Evolutionary conservation across 2,113 vertebrate genomes (phyloP), one percentile per base, ranked within the genome.

Genomic region (Leptobrachium leishanense): DNA sequence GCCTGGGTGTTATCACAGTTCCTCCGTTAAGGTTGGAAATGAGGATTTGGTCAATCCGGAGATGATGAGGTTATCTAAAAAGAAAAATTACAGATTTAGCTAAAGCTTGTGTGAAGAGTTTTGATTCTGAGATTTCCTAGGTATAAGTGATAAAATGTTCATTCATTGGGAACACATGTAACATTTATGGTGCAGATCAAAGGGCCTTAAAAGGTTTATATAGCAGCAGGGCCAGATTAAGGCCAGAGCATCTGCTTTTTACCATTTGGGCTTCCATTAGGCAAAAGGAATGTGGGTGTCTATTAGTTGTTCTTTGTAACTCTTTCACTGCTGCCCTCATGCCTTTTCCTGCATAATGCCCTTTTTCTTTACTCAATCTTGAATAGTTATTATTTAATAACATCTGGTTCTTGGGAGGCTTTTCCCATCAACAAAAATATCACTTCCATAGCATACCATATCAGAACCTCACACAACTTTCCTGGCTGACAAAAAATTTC

Each of bases 131-230:
- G 40, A 72, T 72, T 62, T 79, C 55, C 59, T 72, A 72, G 65
- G 44, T 72, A 79, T 59, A 79, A 55, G 62, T 72, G 77, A 72
- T 72, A 79, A 79, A 72, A 79, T 66, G 77, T 79, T 79, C 77
- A 72, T 72, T 72, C 69, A 78, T 72, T 53, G 57, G 68, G 55
- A 78, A 72, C 76, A 72, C 63, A 72, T 79, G 77, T 72, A 79
- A 72, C 70, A 63, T 78, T 78, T 78, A 78, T 78, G 68, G 42
- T 46, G 13, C 57, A 78, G 76, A 71, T 78, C 68, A 78, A 78
- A 78, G 76, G 46, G 68, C 68, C 68, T 41, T 50, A 57, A 46
- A 66, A 55, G 13, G 62, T 79, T 79, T 72, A 79, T 72, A 54
- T 55, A 65, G 69, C 77, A 72, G 59, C 53, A 44, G 69, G 69